Conservation (phyloP, 1,140 invertebrate genomes). For the Spodoptera litura region DNA sequence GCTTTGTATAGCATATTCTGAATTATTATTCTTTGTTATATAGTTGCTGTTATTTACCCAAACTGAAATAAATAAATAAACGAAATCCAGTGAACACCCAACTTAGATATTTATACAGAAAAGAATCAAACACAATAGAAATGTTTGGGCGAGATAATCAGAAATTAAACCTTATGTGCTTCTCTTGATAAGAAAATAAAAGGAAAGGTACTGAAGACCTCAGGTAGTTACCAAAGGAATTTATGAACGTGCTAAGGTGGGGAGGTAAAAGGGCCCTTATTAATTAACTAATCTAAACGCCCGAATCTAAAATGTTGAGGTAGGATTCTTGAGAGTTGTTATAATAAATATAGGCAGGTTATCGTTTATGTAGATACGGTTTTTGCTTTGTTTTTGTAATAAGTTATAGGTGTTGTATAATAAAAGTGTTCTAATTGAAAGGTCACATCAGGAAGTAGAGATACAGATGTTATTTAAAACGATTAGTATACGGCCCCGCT, state of each 20-base stretch:
- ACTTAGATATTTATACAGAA: slow-evolving; percentile 29
- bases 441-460: too few species aligned
- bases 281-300: slow-evolving; percentile 15
- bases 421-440: too few species aligned
- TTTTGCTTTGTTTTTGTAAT: too few species aligned
- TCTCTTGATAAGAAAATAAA: slow-evolving; percentile 35
- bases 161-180: slow-evolving; percentile 42
- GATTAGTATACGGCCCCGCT: too few species aligned
- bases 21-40: too few species aligned
- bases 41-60: too few species aligned
- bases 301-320: not conserved
- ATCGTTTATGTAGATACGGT: too few species aligned
- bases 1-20: too few species aligned
- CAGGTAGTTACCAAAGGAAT: not conserved
- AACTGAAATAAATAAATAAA: not conserved
- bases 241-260: not conserved
- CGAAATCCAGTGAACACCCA: not conserved
- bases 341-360: too few species aligned
- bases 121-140: slow-evolving; percentile 40
- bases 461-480: too few species aligned
- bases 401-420: too few species aligned
- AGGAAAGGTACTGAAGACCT: not conserved
- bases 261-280: not conserved
- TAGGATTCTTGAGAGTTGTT: not conserved
- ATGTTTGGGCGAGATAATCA: slow-evolving; percentile 41